Evolutionary conservation across 1,140 invertebrate species (phyloP).

Genomic region (Ephestia elutella): DNA sequence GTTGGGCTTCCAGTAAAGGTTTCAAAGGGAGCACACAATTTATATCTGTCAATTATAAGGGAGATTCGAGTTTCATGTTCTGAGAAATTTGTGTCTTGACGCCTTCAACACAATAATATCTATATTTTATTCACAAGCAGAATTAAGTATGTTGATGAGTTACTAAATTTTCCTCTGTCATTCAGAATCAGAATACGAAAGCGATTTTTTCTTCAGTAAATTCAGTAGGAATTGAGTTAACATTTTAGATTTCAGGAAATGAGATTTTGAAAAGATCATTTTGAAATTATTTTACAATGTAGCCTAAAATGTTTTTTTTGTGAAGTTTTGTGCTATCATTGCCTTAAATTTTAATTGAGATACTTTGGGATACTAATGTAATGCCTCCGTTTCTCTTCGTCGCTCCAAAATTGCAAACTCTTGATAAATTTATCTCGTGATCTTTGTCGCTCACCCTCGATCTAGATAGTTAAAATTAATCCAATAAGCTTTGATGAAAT

Average conservation of each 20-base stretch:
- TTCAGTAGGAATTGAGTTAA: neutral
- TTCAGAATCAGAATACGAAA: neutral
- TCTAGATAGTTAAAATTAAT: neutral
- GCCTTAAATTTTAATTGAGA: neutral
- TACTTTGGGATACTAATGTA: neutral
- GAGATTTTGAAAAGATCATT: too few relatives aligned
- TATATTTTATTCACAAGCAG: neutral
- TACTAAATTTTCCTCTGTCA: neutral
- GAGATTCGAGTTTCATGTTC: neutral
- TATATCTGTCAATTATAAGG: neutral
- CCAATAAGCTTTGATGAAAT: neutral
- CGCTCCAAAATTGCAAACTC: neutral
- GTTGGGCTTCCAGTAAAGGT: neutral
- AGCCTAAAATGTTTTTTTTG: neutral
- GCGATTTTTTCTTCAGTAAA: neutral
- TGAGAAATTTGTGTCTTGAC: too few relatives aligned
- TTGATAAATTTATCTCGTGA: slow-evolving; percentile 7
- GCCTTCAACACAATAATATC: too few relatives aligned
- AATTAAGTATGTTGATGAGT: neutral
- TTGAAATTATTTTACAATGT: neutral
- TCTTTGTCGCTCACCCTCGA: neutral
- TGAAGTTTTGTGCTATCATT: neutral
- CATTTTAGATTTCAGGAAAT: neutral
- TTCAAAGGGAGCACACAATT: neutral
- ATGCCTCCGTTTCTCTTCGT: neutral